Conservation (phyloP, 2,888 invertebrate genomes). For the Acronicta psi region DNA sequence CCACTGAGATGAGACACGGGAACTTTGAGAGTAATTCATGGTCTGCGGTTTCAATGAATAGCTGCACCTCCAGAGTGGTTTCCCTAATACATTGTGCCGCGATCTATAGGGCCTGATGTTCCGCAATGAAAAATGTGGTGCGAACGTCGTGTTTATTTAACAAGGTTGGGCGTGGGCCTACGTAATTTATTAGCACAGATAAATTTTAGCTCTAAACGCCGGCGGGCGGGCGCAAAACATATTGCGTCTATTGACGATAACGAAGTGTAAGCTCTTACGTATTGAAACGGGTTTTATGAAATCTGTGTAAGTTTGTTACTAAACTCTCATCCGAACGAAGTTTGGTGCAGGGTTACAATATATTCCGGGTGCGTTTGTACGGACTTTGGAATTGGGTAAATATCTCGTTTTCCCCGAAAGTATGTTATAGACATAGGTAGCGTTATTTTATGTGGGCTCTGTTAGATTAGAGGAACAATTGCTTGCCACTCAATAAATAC, state of each 20-base stretch:
- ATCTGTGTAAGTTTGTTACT: conserved; percentile 35
- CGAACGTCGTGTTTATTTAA: conserved; percentile 81
- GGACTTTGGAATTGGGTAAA: conserved; percentile 27
- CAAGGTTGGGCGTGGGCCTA: conserved; percentile 69
- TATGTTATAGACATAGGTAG: background rate
- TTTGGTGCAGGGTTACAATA: conserved; percentile 26
- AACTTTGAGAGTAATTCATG: conserved; percentile 63
- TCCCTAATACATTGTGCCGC: conserved; percentile 48
- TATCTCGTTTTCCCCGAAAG: conserved; percentile 1
- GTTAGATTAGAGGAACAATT: background rate
- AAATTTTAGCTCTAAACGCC: conserved; percentile 78
- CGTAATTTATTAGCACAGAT: conserved; percentile 82
- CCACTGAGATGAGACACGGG: conserved; percentile 57
- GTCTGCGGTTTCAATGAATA: conserved; percentile 66
- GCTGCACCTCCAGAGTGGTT: conserved; percentile 58
- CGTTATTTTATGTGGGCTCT: background rate
- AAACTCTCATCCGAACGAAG: conserved; percentile 20
- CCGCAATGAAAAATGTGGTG: conserved; percentile 80
- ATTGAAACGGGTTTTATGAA: conserved; percentile 48
- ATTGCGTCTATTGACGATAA: conserved; percentile 74
- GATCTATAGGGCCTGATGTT: conserved; percentile 62
- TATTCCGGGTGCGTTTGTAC: conserved; percentile 9
- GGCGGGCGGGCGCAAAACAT: conserved; percentile 64
- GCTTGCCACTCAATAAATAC: no score
- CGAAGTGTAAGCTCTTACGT: conserved; percentile 56